Base-by-base conservation (phyloP, 2,113 vertebrate genomes). In the Proterorhinus semilunaris region DNA sequence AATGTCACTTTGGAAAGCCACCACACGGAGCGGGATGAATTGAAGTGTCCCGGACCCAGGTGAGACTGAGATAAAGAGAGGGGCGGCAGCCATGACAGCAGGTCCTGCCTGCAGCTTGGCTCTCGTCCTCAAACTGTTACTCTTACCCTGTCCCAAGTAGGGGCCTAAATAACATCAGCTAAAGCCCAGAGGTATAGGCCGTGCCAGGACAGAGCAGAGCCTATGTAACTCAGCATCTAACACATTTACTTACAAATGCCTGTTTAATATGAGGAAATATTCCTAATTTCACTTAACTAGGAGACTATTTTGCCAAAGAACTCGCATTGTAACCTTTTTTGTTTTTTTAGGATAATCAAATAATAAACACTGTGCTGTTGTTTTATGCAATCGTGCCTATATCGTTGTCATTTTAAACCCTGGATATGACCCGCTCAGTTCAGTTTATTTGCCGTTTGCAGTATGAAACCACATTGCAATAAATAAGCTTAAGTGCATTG, bases 1-100 rank as follows among this genome's bases (percentile, higher is more conserved):
- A 95, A 94, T 93, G 91, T 92, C 92, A 93, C 75, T 83, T 81
- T 82, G 82, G 71, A 72, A 74, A 89, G 80, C 83, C 91, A 89
- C 83, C 91, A 89, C 85, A 82, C 87, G 79, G 83, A 88, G 85
- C 87, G 84, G 77, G 86, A 78, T 85, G 92, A 87, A 89, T 92
- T 93, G 93, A 91, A 89, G 81, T 81, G 82, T 83, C 81, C 76
- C 69, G 76, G 84, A 86, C 85, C 87, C 79, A 79, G 86, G 82
- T 83, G 87, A 81, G 78, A 77, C 62, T 16, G 74, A 78, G 87
- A 86, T 87, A 88, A 84, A 84, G 78, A 80, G 74, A 69, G 62
- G 58, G 75, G 74, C 59, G 69, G 74, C 76, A 66, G 43, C 67
- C 74, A 58, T 81, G 79, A 81, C 81, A 79, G 82, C 62, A 62